Base-by-base conservation (phyloP, 2,797 vertebrate species). In the Siniperca scherzeri region DNA sequence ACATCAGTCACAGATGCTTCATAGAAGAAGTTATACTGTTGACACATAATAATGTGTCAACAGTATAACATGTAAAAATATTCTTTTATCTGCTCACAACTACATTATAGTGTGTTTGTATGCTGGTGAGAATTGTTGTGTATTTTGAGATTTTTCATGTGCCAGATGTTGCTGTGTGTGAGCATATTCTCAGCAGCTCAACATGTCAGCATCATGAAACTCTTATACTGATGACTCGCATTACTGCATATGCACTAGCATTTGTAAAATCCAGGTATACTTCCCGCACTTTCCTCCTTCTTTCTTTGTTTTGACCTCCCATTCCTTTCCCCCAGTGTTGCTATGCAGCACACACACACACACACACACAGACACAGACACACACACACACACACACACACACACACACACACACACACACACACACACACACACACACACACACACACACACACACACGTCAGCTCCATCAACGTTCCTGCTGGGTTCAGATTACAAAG, bases 401-500 rank as follows among this genome's bases (percentile, higher is more conserved):
- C 74, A 21, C n/a, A 30, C 55, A 19, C 55, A 19, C 74, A 21
- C 50, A 40, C 70, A 48, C 68, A 8, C 82, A 56, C 57, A 5
- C 76, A 25, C 61, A 14, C 68, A 68, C 79, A 40, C 62, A 21
- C 75, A 56, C 78, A 2, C 73, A 50, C 69, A 55, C 66, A 60
- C 73, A 60, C 62, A 66, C 62, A 79, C 50, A 36, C 55, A 77
- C 78, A 40, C 80, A 53, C 30, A 27, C 17, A 77, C 36, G 33
- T 70, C 73, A 85, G 77, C 70, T 86, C 82, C 78, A 89, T 89
- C 88, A 88, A 72, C 78, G 48, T 88, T 91, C 90, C 92, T 94
- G 92, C 85, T 85, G 80, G 81, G 88, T 74, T 94, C 92, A 88
- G 86, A 91, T 94, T 94, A 93, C 93, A 93, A 92, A 90, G 88